A percentile compares a stretch with the other conserved stretches of the same genome.
These are phyloP conservation scores for Drosophila trichaetosa DNA, from an alignment of 2,888 invertebrate genomes.

Conservation along the genomic window DNA sequence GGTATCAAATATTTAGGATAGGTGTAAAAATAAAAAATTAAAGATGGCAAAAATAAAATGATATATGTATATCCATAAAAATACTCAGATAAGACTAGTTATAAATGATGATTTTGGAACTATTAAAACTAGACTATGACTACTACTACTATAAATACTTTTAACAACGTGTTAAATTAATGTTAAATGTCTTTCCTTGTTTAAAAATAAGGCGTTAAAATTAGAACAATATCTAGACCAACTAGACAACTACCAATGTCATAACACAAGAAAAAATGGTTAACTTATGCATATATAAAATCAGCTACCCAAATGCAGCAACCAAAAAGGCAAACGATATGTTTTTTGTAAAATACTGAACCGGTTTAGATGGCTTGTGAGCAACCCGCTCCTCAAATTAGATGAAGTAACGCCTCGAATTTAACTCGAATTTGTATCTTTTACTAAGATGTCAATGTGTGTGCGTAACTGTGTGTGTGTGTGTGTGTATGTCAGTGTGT, in stretches of 20 bases:
- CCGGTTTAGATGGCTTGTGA: conserved; percentile 66
- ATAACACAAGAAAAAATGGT: conserved; percentile 12
- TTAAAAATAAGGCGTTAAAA: conserved; percentile 5
- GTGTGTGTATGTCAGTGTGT: conserved; percentile 13
- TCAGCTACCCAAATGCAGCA: conserved; percentile 59
- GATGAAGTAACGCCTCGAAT: conserved; percentile 63
- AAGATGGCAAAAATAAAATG: neutral
- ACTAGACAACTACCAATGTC: conserved; percentile 27
- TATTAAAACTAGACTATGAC: neutral
- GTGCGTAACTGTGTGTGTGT: neutral
- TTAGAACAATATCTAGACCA: conserved; percentile 13
- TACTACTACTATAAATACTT: neutral
- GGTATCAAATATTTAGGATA: neutral
- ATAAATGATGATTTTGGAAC: neutral
- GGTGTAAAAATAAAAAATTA: neutral
- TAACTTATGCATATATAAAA: conserved; percentile 35
- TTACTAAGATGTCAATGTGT: conserved; percentile 20
- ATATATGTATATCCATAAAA: neutral
- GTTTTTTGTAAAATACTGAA: conserved; percentile 49
- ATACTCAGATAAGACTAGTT: neutral
- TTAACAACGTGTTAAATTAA: neutral
- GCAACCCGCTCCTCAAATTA: conserved; percentile 65
- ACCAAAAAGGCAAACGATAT: conserved; percentile 49
- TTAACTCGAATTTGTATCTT: conserved; percentile 52
- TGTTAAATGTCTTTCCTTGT: neutral